Evolutionary conservation across 2,113 vertebrate species (phyloP).

Genomic region (Axis porcinus): DNA sequence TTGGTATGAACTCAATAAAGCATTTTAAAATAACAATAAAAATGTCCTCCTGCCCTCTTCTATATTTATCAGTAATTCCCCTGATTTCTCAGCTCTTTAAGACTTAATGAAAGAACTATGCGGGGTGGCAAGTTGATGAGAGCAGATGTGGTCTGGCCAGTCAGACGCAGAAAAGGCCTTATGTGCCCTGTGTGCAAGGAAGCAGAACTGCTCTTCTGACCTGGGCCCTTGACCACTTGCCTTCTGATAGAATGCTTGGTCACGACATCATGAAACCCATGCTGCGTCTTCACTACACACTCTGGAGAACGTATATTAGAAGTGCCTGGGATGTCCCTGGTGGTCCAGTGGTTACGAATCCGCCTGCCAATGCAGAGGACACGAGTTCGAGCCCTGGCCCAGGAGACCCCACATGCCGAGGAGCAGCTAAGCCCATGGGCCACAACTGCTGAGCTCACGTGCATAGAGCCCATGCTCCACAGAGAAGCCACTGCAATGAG

Average conservation of each 20-base stretch:
- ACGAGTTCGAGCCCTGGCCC: neutral
- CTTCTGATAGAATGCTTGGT: neutral
- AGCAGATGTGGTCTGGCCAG: neutral
- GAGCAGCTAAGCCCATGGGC: neutral
- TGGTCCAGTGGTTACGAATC: neutral
- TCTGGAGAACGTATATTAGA: neutral
- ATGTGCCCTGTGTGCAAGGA: neutral
- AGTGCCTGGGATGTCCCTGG: neutral
- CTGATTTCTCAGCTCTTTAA: slow-evolving; percentile 60
- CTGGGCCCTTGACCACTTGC: accelerated
- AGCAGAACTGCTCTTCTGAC: neutral
- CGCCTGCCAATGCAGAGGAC: neutral
- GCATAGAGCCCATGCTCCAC: neutral
- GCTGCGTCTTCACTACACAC: neutral
- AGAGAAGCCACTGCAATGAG: neutral
- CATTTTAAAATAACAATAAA: slow-evolving; percentile 53
- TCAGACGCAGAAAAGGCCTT: neutral
- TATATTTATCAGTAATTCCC: slow-evolving; percentile 31
- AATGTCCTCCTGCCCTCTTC: slow-evolving; percentile 38
- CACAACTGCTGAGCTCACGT: neutral
- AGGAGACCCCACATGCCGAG: neutral
- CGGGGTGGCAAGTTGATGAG: neutral
- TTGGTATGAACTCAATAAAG: slow-evolving; percentile 52
- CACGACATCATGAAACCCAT: neutral
- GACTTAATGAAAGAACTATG: neutral